Evolutionary conservation across 2,113 vertebrate species (phyloP).

Genomic region (Prochilodus magdalenae): DNA sequence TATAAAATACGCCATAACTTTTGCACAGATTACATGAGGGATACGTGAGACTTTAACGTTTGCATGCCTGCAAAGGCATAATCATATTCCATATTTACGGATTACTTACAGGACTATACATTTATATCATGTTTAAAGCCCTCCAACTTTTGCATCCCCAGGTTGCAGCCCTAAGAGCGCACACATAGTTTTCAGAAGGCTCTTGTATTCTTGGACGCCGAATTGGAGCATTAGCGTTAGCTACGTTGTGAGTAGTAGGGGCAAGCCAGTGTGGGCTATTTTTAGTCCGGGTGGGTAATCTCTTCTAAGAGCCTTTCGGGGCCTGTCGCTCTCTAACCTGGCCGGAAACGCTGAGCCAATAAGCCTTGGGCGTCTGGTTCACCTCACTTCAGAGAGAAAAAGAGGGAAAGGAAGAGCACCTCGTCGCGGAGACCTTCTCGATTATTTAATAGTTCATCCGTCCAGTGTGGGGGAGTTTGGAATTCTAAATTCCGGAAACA

Average conservation of each 20-base stretch:
- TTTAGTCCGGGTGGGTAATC: conserved; percentile 91
- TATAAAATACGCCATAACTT: no score
- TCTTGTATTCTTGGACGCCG: not conserved
- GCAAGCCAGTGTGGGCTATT: conserved; percentile 78
- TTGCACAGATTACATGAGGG: no score
- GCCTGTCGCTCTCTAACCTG: conserved; percentile 89
- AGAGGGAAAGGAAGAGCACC: conserved; percentile 40
- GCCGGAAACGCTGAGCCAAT: conserved; percentile 93
- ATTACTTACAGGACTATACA: not conserved
- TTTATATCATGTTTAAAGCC: not conserved
- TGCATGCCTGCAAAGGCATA: not conserved
- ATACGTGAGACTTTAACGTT: not conserved
- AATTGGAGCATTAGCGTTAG: not conserved
- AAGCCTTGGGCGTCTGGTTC: conserved; percentile 83
- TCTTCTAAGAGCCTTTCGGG: conserved; percentile 89
- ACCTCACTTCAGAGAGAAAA: conserved; percentile 54
- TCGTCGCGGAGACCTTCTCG: conserved; percentile 58
- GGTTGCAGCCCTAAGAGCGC: not conserved
- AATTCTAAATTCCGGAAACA: conserved; percentile 58
- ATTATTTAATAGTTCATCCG: conserved; percentile 69
- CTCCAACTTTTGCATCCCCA: not conserved
- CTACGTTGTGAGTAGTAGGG: conserved; percentile 44
- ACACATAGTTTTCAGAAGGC: not conserved
- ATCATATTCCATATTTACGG: not conserved
- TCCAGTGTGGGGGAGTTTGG: conserved; percentile 43